These are phyloP conservation scores for Peromyscus maniculatus DNA, from an alignment of 2,113 vertebrate species.

Conservation along the genomic window DNA sequence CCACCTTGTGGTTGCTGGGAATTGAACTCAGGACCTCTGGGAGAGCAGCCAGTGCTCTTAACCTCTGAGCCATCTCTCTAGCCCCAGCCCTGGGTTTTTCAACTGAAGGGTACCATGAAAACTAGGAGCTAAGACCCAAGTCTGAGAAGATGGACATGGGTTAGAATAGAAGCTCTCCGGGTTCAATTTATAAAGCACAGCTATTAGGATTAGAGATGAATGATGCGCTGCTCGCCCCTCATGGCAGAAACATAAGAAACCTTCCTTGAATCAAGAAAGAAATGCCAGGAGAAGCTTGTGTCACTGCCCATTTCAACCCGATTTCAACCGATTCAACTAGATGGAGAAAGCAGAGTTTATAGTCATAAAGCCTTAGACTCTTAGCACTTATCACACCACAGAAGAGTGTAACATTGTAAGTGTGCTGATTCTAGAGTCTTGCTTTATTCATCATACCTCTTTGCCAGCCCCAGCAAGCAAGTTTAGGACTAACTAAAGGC, in stretches of 20 bases:
- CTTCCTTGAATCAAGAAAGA: constrained; percentile 17
- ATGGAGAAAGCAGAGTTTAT: constrained; percentile 59
- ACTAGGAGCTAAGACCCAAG: not conserved
- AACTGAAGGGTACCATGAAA: not conserved
- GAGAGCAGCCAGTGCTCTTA: too few species aligned
- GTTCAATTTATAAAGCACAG: not conserved
- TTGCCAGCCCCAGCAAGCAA: not conserved
- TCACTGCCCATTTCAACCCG: constrained; percentile 22
- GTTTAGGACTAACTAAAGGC: constrained; percentile 2
- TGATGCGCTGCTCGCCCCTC: not conserved
- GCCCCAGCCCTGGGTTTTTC: not conserved
- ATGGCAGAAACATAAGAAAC: not conserved
- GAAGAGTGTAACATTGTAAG: constrained; percentile 25
- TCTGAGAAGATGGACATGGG: not conserved
- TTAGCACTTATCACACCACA: constrained; percentile 47
- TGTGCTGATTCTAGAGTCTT: constrained; percentile 39
- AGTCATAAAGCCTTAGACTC: constrained; percentile 43
- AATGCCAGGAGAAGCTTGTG: not conserved
- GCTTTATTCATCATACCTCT: constrained; percentile 37
- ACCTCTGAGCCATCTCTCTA: too few species aligned
- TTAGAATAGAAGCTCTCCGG: not conserved
- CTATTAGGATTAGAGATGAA: not conserved
- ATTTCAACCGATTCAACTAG: constrained; percentile 46
- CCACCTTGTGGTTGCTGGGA: too few species aligned
- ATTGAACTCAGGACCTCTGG: too few species aligned